Evolutionary conservation across 2,113 vertebrate genomes (phyloP).

Genomic region (Centrocercus urophasianus): DNA sequence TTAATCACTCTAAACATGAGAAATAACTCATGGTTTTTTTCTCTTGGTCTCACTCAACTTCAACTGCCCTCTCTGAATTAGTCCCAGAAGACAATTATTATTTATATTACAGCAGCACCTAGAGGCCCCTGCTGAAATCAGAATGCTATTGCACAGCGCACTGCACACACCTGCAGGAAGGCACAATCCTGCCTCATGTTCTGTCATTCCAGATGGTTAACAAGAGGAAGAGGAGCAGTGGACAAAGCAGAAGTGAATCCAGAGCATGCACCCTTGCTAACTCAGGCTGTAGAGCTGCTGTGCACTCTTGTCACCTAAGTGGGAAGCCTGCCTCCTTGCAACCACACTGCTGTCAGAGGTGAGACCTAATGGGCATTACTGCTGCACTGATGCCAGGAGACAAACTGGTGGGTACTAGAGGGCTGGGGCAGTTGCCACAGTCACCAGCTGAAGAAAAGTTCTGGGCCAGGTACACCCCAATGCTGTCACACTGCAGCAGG

Average conservation of each 20-base stretch:
- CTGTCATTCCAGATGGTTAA: not conserved
- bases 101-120: conserved; percentile 66
- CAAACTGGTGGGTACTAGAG: not conserved
- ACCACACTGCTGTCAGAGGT: not conserved
- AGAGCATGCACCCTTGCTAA: fast-evolving
- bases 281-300: not conserved
- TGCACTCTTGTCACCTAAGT: fast-evolving
- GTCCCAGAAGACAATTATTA: conserved; percentile 32
- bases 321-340: not conserved
- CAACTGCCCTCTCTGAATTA: conserved; percentile 39
- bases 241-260: not conserved
- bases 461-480: not conserved
- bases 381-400: not conserved
- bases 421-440: not conserved
- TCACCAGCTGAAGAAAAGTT: not conserved
- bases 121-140: conserved; percentile 43
- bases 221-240: not conserved
- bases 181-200: not conserved
- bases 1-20: conserved; percentile 58
- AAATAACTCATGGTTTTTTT: not conserved
- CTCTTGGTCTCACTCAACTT: conserved; percentile 40
- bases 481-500: fast-evolving
- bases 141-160: not conserved
- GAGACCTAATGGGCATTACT: not conserved
- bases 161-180: not conserved